Evolutionary conservation across 2,113 vertebrate species (phyloP).

Genomic region (Sinocyclocheilus rhinocerous): DNA sequence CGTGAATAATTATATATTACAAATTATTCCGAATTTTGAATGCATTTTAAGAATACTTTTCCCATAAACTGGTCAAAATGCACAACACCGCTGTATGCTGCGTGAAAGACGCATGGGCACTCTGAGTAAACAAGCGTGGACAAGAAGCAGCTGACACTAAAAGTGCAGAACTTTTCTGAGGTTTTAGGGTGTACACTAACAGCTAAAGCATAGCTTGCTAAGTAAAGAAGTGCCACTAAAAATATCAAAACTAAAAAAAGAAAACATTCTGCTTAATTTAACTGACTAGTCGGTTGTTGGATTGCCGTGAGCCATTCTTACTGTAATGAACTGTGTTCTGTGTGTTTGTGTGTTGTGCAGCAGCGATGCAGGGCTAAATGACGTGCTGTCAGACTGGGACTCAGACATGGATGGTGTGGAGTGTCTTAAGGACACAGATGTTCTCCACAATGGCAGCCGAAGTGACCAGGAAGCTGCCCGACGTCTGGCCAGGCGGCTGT

Average conservation of each 20-base stretch:
- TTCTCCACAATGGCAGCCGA: constrained; percentile 78
- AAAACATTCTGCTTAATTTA: neutral
- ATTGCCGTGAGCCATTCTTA: neutral
- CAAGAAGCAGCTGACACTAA: too few relatives aligned
- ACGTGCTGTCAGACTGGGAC: constrained; percentile 65
- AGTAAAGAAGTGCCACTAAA: neutral
- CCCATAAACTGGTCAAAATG: too few relatives aligned
- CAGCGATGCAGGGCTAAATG: constrained; percentile 75
- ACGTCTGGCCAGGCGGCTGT: constrained; percentile 84
- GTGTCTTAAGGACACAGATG: constrained; percentile 73
- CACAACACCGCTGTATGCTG: too few relatives aligned
- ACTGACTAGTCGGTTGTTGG: neutral
- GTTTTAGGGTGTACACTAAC: neutral
- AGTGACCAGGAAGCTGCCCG: constrained; percentile 82
- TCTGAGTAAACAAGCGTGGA: too few relatives aligned
- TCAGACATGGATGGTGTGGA: constrained; percentile 82
- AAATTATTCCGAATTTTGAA: too few relatives aligned
- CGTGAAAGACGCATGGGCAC: too few relatives aligned
- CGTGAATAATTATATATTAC: too few relatives aligned
- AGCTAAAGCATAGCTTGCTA: neutral
- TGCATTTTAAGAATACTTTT: too few relatives aligned
- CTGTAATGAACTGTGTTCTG: neutral
- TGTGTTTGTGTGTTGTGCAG: constrained; percentile 59
- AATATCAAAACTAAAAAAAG: neutral
- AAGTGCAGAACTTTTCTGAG: neutral